Evolutionary conservation across 2,888 invertebrate genomes (phyloP), one percentile per base, ranked within the genome.

Genomic region (Acanthosepion pharaonis): DNA sequence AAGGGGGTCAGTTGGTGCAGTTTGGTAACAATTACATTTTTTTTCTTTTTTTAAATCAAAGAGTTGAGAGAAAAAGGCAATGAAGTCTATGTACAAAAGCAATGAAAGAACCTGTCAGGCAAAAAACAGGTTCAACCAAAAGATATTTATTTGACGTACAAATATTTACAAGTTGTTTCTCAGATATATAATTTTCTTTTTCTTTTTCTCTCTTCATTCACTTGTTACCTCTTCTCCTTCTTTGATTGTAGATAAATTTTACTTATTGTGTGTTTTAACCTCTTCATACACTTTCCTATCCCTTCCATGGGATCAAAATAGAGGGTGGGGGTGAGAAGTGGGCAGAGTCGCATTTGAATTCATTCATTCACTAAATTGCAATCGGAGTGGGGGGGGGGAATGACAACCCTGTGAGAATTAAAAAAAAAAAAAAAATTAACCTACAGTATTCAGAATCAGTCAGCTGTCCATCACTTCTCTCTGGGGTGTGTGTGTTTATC

Each of bases 61-160:
- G n/a, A n/a, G 28, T 28, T 11, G 78, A n/a, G 78, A 33, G 78
- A n/a, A 78, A 78, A 78, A 78, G 78, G 78, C 78, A 78, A 78
- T 78, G 78, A n/a, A 78, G 15, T 78, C 78, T 78, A 64, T 64
- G 11, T 78, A 78, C 78, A 78, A 78, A 78, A 78, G 78, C 78
- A 78, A 78, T 9, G 78, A 78, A 33, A 15, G 15, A 78, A 78
- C 78, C 78, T 18, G 78, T 78, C n/a, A 15, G 78, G 28, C 15
- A 15, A 78, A n/a, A 25, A 78, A 78, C 78, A 78, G 78, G 78
- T 78, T 78, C 78, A 78, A 78, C 78, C 78, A n/a, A 78, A 78
- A 78, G 78, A 78, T 78, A 78, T 78, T 78, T 78, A 78, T 78
- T 78, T 78, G 78, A 78, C n/a, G 78, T 78, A 78, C n/a, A 78